Evolutionary conservation across 2,888 invertebrate genomes (phyloP), one percentile per base, ranked within the genome.

Genomic region (Drosophila falleni): DNA sequence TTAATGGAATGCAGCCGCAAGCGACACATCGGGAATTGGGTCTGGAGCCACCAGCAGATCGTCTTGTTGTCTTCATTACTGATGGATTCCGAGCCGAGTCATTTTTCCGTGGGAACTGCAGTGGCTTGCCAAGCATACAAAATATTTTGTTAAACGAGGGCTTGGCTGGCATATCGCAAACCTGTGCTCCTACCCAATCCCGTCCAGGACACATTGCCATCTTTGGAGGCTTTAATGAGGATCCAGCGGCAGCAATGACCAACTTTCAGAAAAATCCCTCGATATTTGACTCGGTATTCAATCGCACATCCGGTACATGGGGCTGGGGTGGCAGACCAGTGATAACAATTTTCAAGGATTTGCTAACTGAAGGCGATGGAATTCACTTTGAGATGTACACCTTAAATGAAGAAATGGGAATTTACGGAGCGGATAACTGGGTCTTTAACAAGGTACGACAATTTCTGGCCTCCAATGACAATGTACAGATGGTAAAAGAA

Each of bases 261-360:
- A 97, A 98, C 0, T 99, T 99, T 98, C 97, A 98, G 92, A 96
- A 97, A 89, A 98, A 98, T 93, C 97, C 98, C 2, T 97, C 98
- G 2, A 96, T 97, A 89, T 99, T 99, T 94, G 99, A 99, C 93
- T 97, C 98, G 1, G 95, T 99, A 0, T 97, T 99, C 90, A 99
- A 99, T 93, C 95, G 97, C 91, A 97, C 75, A 13, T 39, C 3
- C 16, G 8, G 26, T 19, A 54, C 98, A 0, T 98, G 97, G 95
- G 96, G 97, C 50, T 98, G 98, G 97, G 99, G 99, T 11, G 97
- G 98, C 90, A 97, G 98, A 71, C 98, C 99, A 91, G 97, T 99
- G 77, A 93, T 98, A 10, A 95, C 96, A 50, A 96, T 99, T 92
- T 99, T 99, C 91, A 95, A 96, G 26, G 96, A 96, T 93, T 73